These are phyloP conservation scores for Zaprionus ghesquierei DNA, from an alignment of 1,140 invertebrate species.

Conservation along the genomic window DNA sequence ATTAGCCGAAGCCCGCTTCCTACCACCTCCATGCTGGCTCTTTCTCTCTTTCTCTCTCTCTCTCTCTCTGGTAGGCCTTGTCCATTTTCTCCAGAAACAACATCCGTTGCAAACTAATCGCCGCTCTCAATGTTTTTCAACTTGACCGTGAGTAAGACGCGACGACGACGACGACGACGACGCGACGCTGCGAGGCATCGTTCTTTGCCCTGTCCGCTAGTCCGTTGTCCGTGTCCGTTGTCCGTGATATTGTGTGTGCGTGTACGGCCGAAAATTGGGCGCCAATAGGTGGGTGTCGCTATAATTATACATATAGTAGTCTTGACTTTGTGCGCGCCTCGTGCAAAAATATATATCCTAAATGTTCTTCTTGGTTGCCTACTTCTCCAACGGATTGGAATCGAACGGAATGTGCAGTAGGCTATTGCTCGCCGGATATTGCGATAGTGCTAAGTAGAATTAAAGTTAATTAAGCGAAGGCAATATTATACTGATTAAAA, in stretches of 20 bases:
- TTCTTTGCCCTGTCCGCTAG: constrained; percentile 33
- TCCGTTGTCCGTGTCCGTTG: constrained; percentile 6
- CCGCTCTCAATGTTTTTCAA: constrained; percentile 75
- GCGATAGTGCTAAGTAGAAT: background rate
- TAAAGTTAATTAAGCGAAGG: background rate
- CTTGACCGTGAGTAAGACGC: constrained; percentile 67
- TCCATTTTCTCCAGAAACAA: constrained; percentile 41
- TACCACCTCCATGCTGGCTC: background rate
- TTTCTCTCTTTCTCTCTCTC: no score
- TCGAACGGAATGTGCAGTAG: constrained; percentile 14
- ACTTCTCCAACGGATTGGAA: constrained; percentile 9
- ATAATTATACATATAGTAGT: constrained; percentile 68
- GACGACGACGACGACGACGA: background rate
- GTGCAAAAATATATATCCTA: constrained; percentile 63
- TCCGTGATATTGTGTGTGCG: constrained; percentile 55
- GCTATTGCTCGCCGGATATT: constrained; percentile 10
- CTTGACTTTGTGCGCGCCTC: constrained; percentile 78
- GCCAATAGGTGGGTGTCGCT: constrained; percentile 79
- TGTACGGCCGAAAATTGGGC: constrained; percentile 58
- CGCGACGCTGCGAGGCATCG: no score
- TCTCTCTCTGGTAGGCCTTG: background rate
- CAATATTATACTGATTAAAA: background rate
- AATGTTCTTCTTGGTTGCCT: background rate
- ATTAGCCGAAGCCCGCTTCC: constrained; percentile 36
- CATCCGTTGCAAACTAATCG: constrained; percentile 47